Base-by-base conservation (phyloP, 2,888 invertebrate genomes). In the Mythimna vitellina region DNA sequence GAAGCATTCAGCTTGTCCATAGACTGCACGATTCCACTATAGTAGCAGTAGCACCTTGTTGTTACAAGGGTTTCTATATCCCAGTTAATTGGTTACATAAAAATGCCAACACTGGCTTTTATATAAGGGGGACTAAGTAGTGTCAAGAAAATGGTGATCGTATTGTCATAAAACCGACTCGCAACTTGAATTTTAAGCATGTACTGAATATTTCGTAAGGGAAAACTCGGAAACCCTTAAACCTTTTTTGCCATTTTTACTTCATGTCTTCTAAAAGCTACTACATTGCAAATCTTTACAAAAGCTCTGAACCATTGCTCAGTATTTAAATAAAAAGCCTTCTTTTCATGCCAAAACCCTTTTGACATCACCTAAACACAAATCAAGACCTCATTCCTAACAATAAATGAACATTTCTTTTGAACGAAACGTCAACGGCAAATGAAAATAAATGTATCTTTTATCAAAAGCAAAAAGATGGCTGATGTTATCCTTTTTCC, bases 381-480 rank as follows among this genome's bases (percentile, higher is more conserved):
- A 56, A 66, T 62, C 64, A 72, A 72, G 58, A 72, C 72, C 25
- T 72, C 51, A 38, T 57, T 32, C n/a, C 61, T 32, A 54, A 58
- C 65, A 79, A 72, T 73, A 63, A 62, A 65, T 35, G 58, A 67
- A 80, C 60, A 75, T 74, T 80, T 68, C 75, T 60, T 60, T 80
- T 57, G 63, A 80, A 68, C 38, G 62, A 65, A 73, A 80, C 61
- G 35, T 69, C 66, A 61, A 65, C 38, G 49, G 32, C 56, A 70
- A 73, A 82, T 70, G 65, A 73, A 82, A 80, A 80, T 81, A 81
- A 81, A 82, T 78, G 63, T 73, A 62, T 57, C 46, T 62, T 73
- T 63, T 71, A 78, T 71, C 58, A 76, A 70, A 60, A 69, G 70
- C 25, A 67, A 74, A 74, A 73, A 71, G 22, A 80, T 35, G 62